A percentile compares a stretch with the other conserved stretches of the same genome.
These are phyloP conservation scores for Anastrepha ludens DNA, from an alignment of 1,140 invertebrate species.

Conservation along the genomic window DNA sequence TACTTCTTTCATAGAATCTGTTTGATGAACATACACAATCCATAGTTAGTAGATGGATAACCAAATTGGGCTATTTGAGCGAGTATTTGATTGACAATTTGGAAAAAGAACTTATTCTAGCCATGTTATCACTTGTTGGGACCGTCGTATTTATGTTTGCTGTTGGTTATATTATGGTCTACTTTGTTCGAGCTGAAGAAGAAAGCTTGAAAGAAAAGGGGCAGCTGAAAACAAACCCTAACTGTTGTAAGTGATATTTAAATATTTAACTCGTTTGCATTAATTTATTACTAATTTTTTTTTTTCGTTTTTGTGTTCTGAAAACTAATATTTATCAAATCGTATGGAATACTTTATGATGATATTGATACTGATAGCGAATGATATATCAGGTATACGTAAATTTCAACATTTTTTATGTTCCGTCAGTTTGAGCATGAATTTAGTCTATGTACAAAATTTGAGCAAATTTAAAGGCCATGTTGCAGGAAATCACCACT, in stretches of 20 bases:
- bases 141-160: conserved; percentile 87
- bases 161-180: conserved; percentile 91
- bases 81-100: conserved; percentile 86
- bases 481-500: too few relatives aligned
- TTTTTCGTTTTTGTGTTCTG: too few relatives aligned
- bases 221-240: conserved; percentile 70
- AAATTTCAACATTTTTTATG: too few relatives aligned
- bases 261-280: background rate
- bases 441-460: too few relatives aligned
- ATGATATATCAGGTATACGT: too few relatives aligned
- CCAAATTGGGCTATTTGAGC: conserved; percentile 81
- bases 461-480: too few relatives aligned
- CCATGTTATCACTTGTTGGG: conserved; percentile 86
- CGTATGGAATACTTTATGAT: too few relatives aligned
- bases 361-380: too few relatives aligned
- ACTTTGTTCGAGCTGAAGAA: conserved; percentile 89
- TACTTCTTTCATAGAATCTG: conserved; percentile 76
- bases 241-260: conserved; percentile 59
- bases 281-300: too few relatives aligned
- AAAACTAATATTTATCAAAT: too few relatives aligned
- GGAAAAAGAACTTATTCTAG: conserved; percentile 87
- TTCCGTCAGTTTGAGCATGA: too few relatives aligned
- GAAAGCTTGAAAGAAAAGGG: conserved; percentile 81
- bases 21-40: conserved; percentile 85
- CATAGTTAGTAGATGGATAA: conserved; percentile 82